phyloP scores from a whole-genome alignment of 2,888 invertebrate genomes.

The Callosobruchus maculatus region DNA sequence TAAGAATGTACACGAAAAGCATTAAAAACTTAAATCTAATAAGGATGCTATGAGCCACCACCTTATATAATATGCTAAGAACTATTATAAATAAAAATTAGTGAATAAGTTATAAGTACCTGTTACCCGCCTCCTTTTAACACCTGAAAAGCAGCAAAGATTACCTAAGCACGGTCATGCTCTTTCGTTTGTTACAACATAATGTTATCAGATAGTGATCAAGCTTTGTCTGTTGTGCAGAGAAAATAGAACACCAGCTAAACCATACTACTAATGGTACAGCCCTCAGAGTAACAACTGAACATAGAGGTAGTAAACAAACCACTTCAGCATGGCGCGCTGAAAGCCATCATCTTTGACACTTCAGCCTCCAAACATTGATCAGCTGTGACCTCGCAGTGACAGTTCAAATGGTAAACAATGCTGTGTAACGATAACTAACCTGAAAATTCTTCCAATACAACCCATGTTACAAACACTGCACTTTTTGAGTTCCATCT shows the following conservation, averaged over 20 bases:
- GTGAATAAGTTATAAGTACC: conserved; percentile 8
- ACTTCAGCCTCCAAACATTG: too few relatives aligned
- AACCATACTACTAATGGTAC: not conserved
- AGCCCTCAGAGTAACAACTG: too few relatives aligned
- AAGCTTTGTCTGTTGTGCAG: not conserved
- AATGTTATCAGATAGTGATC: not conserved
- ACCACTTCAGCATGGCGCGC: too few relatives aligned
- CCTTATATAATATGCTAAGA: conserved; percentile 6
- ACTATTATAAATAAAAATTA: not conserved
- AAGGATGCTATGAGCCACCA: conserved; percentile 23
- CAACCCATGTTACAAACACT: too few relatives aligned
- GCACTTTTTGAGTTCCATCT: too few relatives aligned
- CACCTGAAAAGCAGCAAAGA: conserved; percentile 3
- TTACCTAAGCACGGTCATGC: not conserved
- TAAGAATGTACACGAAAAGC: not conserved
- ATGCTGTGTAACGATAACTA: too few relatives aligned
- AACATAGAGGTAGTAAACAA: too few relatives aligned
- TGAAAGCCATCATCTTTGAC: too few relatives aligned
- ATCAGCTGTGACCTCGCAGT: too few relatives aligned
- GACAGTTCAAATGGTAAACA: too few relatives aligned
- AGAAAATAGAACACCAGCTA: not conserved
- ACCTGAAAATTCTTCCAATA: too few relatives aligned
- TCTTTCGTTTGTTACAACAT: not conserved
- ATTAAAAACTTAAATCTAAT: not conserved
- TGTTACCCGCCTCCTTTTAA: conserved; percentile 13